These are phyloP conservation scores for Xylota sylvarum DNA, from an alignment of 2,888 invertebrate genomes.

Conservation along the genomic window DNA sequence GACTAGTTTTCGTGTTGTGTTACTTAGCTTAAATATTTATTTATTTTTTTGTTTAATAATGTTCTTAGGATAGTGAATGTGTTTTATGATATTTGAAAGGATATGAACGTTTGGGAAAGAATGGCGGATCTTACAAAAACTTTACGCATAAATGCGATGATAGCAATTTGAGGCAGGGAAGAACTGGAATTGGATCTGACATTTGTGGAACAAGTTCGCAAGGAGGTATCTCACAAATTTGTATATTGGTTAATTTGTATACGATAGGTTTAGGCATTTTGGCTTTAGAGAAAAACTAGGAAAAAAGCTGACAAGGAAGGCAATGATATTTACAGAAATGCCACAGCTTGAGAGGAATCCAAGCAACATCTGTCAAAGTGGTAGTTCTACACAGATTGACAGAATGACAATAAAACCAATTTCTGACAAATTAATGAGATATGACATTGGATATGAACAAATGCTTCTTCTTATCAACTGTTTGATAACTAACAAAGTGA, in stretches of 20 bases:
- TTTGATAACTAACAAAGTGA: background rate
- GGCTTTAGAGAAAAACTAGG: too few relatives aligned
- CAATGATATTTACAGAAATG: background rate
- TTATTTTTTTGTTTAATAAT: conserved; percentile 8
- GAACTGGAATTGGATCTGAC: background rate
- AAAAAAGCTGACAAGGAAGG: too few relatives aligned
- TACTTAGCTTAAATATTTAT: conserved; percentile 11
- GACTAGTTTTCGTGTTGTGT: conserved; percentile 40
- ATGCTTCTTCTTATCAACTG: too few relatives aligned
- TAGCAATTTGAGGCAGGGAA: background rate
- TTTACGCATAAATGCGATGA: background rate
- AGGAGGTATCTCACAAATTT: too few relatives aligned
- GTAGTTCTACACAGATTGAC: too few relatives aligned
- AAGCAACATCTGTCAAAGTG: background rate
- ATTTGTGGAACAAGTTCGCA: conserved; percentile 21
- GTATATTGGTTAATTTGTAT: too few relatives aligned
- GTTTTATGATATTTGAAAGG: background rate
- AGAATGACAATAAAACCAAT: too few relatives aligned
- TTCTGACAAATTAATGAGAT: too few relatives aligned
- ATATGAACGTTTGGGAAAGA: conserved; percentile 11
- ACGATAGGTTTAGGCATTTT: background rate
- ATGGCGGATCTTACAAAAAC: background rate
- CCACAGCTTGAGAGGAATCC: background rate
- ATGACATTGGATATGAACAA: too few relatives aligned
- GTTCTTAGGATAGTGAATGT: background rate